These are phyloP conservation scores for Gallinago nigripennis DNA, from an alignment of 2,797 vertebrate genomes.

Conservation along the genomic window DNA sequence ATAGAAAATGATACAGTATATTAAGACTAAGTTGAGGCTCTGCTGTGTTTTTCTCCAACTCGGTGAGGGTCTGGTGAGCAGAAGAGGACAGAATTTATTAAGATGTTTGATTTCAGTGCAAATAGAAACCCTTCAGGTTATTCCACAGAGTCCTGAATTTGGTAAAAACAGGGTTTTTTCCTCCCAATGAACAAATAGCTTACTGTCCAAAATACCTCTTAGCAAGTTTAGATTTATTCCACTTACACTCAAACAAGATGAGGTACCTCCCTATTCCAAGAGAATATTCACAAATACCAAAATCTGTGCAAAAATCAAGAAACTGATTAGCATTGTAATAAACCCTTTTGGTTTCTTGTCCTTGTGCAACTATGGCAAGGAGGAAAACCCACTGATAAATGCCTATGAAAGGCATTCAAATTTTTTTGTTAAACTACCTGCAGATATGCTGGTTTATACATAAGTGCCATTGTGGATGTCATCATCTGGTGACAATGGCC, in stretches of 20 bases:
- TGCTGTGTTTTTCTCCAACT: background rate
- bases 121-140: background rate
- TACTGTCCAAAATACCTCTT: background rate
- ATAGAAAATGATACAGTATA: background rate
- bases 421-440: background rate
- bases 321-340: background rate
- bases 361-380: background rate
- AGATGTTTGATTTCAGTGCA: background rate
- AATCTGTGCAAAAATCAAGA: background rate
- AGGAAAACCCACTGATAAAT: background rate
- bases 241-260: background rate
- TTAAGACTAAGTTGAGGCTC: background rate
- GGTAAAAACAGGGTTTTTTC: rapidly evolving
- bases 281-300: background rate
- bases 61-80: rapidly evolving
- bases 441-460: background rate
- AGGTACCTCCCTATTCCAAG: background rate
- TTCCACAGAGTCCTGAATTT: background rate
- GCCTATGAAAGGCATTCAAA: background rate
- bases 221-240: background rate
- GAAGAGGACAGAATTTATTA: background rate
- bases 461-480: background rate
- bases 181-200: background rate
- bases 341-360: background rate
- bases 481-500: background rate